Base-by-base conservation (phyloP, 1,140 invertebrate species). In the Saxidomus purpurata region DNA sequence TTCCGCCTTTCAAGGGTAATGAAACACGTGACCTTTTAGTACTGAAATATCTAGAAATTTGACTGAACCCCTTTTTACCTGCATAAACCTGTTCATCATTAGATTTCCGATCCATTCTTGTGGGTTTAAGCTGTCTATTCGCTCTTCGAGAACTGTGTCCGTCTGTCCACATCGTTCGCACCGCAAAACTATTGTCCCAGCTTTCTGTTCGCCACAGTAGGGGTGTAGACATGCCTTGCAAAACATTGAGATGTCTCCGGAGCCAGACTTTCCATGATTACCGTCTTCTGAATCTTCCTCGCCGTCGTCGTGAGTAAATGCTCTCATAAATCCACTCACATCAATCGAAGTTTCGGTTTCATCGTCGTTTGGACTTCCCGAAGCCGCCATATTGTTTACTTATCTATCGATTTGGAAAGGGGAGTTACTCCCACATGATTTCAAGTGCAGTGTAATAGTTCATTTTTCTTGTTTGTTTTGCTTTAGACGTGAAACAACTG, bases 311-410 rank as follows among this genome's bases (percentile, higher is more conserved):
- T 40, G 4, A 4, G 17, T 63, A 55, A 85, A 85, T n/a, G 67
- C 61, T 15, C 40, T 28, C 40, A 74, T 77, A 63, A 79, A 87
- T 59, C 71, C 85, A 40, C 43, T 61, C 8, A 79, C 85, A 61
- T 79, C 85, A 28, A 77, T 87, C 13, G 17, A 59, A 76, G 34
- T 74, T 87, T 85, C 82, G 22, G 49, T 79, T 79, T 87, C 55
- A 31, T 36, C 36, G 0, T 86, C 83, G 22, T 63, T 47, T 15
- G 22, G 49, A 13, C 38, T 47, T 25, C 49, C 34, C 22, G 43
- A 76, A 38, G 86, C 52, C 76, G 86, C 86, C 86, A 88, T 88
- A 31, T 85, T 74, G 82, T 85, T 69, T 85, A 85, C 67, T 63
- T 63, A 63, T 28, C n/a, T 63, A 63, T 63, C 25, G 59, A 63